Percentiles rank a stretch among this genome's conserved stretches.
These are phyloP conservation scores for Operophtera brumata DNA, from an alignment of 2,888 invertebrate species.

Conservation along the genomic window DNA sequence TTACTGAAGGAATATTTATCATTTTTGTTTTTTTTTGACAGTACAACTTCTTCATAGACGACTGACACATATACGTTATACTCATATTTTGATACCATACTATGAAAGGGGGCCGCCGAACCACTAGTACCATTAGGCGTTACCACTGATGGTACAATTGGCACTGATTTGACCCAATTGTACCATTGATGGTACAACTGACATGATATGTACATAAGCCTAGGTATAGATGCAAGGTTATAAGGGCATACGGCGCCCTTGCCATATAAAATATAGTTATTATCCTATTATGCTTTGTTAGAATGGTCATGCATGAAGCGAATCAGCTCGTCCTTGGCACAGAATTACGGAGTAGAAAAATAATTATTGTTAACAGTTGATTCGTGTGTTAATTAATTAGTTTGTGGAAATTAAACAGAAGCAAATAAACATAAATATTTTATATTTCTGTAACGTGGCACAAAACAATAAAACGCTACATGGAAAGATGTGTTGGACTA, in stretches of 20 bases:
- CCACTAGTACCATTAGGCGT: too few species aligned
- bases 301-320: conserved; percentile 39
- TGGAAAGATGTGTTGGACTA: too few species aligned
- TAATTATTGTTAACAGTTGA: conserved; percentile 21
- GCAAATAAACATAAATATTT: neutral
- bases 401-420: neutral
- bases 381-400: conserved; percentile 16
- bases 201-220: neutral
- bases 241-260: conserved; percentile 36
- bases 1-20: too few species aligned
- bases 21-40: too few species aligned
- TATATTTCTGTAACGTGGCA: neutral
- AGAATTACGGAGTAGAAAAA: conserved; percentile 25
- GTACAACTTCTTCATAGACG: conserved; percentile 8
- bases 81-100: neutral
- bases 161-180: too few species aligned
- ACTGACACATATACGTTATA: too few species aligned
- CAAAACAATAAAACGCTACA: too few species aligned
- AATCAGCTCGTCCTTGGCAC: conserved; percentile 45
- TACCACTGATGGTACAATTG: too few species aligned
- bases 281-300: conserved; percentile 37
- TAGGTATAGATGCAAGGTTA: conserved; percentile 17
- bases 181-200: too few species aligned
- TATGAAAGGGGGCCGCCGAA: neutral
- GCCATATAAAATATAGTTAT: conserved; percentile 34